Conservation (phyloP, 1,140 invertebrate species). For the Glossosoma conforme region DNA sequence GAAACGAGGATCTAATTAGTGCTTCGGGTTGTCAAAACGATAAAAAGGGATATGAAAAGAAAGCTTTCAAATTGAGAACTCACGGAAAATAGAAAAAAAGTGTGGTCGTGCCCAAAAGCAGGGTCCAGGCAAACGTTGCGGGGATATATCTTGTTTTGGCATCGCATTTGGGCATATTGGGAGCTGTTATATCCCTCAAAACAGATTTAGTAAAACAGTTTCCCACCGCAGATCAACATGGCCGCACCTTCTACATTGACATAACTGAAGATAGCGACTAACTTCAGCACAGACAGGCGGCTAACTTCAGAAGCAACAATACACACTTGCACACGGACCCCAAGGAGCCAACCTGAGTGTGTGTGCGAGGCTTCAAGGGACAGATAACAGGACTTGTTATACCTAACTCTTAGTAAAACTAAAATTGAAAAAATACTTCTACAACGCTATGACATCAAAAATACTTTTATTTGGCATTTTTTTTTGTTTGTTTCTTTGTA, state of each 20-base stretch:
- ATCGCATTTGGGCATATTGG: slow-evolving; percentile 83
- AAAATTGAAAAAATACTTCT: too few relatives aligned
- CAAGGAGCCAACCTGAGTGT: too few relatives aligned
- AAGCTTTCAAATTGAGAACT: slow-evolving; percentile 53
- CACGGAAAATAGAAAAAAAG: slow-evolving; percentile 96
- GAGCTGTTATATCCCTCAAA: slow-evolving; percentile 49
- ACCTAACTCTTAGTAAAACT: too few relatives aligned
- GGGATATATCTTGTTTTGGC: slow-evolving; percentile 91
- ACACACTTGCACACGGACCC: too few relatives aligned
- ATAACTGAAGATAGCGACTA: slow-evolving; percentile 20
- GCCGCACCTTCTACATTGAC: slow-evolving; percentile 50
- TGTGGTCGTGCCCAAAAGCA: slow-evolving; percentile 83
- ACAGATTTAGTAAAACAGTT: slow-evolving; percentile 51
- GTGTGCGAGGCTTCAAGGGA: too few relatives aligned
- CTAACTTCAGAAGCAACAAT: too few relatives aligned
- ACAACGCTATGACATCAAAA: too few relatives aligned
- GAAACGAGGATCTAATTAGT: slow-evolving; percentile 18
- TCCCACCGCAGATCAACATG: slow-evolving; percentile 60
- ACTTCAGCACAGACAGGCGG: too few relatives aligned
- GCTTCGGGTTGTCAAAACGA: slow-evolving; percentile 21
- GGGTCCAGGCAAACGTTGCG: slow-evolving; percentile 92
- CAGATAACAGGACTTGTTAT: too few relatives aligned
- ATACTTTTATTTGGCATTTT: too few relatives aligned
- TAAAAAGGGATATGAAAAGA: slow-evolving; percentile 17
- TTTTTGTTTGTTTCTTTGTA: too few relatives aligned